These are phyloP conservation scores for Auanema freiburgensis DNA, from an alignment of 2,888 invertebrate genomes.

Conservation along the genomic window DNA sequence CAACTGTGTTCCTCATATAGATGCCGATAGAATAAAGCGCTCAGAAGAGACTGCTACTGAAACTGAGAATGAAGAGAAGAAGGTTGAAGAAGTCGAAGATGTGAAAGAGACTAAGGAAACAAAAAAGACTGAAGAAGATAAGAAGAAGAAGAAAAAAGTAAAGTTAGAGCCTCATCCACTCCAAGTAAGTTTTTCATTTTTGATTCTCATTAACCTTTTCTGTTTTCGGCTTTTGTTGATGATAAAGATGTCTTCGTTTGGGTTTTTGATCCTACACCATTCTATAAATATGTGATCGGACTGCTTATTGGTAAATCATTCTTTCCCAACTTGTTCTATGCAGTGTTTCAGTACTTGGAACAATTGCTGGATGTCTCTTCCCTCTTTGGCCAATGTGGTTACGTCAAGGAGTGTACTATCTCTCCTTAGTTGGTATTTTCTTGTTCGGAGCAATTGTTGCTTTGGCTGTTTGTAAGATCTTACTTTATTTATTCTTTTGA, in stretches of 20 bases:
- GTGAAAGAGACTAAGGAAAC: conserved; percentile 28
- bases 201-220: background rate
- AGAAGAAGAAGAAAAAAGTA: conserved; percentile 73
- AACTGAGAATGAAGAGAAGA: conserved; percentile 47
- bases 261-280: conserved; percentile 69
- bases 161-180: conserved; percentile 95
- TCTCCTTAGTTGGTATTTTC: conserved; percentile 89
- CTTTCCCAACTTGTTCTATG: background rate
- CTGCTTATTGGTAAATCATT: conserved; percentile 64
- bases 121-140: conserved; percentile 38
- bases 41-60: conserved; percentile 31
- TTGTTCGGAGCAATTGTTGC: conserved; percentile 91
- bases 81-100: conserved; percentile 48
- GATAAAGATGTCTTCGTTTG: conserved; percentile 74
- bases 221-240: conserved; percentile 79
- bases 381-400: conserved; percentile 90
- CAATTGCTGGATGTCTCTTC: conserved; percentile 92
- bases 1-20: conserved; percentile 17
- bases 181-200: conserved; percentile 69
- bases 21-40: conserved; percentile 47
- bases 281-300: conserved; percentile 68
- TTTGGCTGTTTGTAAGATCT: conserved; percentile 75
- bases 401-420: conserved; percentile 90
- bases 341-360: conserved; percentile 78
- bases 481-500: background rate